Base-by-base conservation (phyloP, 1,140 invertebrate species). In the Drosophila neocordata region DNA sequence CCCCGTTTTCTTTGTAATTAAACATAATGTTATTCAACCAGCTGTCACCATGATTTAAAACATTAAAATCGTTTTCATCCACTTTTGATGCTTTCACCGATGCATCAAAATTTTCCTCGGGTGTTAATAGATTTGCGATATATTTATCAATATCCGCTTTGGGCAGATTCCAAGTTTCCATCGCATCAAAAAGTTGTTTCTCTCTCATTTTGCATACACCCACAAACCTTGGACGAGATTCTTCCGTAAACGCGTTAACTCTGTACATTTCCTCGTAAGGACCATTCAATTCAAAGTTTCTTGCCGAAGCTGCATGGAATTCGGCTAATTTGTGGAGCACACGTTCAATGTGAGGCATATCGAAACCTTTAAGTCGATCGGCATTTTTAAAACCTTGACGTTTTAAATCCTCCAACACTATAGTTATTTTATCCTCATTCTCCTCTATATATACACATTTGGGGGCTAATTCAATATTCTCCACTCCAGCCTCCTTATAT, bases 11-110 rank as follows among this genome's bases (percentile, higher is more conserved):
- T 6, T 75, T 66, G 71, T 92, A 87, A 13, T 75, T 77, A 68
- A 92, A 92, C 51, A 92, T 67, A 12, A 92, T 79, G 61, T 92
- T 92, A 69, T 91, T 77, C 2, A 58, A 34, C 78, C 74, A 80
- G 9, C 91, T 91, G 79, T 95, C 94, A 11, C 94, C 94, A 60
- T 95, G 94, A 73, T 93, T 93, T 12, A 95, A 83, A 2, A 94
- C 94, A 63, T 93, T 92, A 63, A 94, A 94, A 27, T 93, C 92
- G 13, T 93, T 91, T 0, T 90, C 67, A 12, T 93, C 41, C 4
- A 63, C 35, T 48, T 61, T 11, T 37, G 58, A 69, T 4, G 62
- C n/a, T 5, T 12, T 31, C 9, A 65, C 9, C 1, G 57, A 63
- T 0, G 6, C 58, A 1, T 80, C 51, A 9, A 75, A 73, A 7